Percentiles rank a stretch among this genome's conserved stretches.
These are phyloP conservation scores for Amazona vittata DNA, from an alignment of 2,113 vertebrate genomes.

Conservation along the genomic window DNA sequence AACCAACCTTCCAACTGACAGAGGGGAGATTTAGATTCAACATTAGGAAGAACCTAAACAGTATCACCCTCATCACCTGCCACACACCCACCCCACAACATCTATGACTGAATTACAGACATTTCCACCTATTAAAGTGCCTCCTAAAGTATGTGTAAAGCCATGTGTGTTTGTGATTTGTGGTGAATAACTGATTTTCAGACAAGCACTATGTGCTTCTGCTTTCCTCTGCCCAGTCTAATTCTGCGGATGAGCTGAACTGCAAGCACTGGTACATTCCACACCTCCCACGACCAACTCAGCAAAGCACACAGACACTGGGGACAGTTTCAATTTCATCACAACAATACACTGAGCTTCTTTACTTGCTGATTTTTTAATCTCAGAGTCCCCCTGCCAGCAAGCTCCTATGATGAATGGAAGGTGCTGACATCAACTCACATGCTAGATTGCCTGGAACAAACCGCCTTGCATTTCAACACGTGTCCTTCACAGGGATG, in stretches of 20 bases:
- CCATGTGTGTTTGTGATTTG: neutral
- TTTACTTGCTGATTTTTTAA: neutral
- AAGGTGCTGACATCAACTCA: neutral
- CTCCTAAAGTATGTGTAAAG: neutral
- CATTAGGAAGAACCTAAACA: neutral
- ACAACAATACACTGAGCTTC: neutral
- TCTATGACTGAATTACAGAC: neutral
- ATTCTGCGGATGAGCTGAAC: neutral
- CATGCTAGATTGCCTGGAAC: neutral
- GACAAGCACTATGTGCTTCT: neutral
- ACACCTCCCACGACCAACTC: neutral
- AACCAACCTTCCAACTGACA: neutral
- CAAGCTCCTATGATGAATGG: neutral
- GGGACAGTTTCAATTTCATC: neutral
- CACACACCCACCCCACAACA: neutral
- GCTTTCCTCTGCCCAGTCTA: neutral
- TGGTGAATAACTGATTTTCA: neutral
- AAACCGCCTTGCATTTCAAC: neutral
- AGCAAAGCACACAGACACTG: accelerated
- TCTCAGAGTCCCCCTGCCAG: neutral
- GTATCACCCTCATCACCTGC: accelerated
- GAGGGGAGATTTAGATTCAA: neutral
- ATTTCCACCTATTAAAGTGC: accelerated
- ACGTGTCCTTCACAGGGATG: neutral
- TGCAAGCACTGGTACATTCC: neutral